Conservation (phyloP, 1,140 invertebrate species). For the Cotesia glomerata region DNA sequence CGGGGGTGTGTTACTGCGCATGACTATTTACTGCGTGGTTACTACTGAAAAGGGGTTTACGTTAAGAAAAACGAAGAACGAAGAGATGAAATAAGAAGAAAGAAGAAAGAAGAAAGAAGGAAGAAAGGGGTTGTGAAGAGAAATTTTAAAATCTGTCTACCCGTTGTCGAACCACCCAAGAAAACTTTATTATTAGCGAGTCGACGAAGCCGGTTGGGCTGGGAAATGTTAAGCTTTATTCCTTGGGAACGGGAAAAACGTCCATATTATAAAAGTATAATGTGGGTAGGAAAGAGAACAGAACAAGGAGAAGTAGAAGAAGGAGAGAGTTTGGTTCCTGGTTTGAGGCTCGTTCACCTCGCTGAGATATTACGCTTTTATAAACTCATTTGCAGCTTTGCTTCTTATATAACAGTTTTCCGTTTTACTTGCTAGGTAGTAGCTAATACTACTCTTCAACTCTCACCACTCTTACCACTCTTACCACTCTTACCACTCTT, state of each 20-base stretch:
- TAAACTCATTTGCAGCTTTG: conserved; percentile 62
- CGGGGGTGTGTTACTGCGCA: conserved; percentile 19
- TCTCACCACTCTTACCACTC: background rate
- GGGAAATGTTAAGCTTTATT: background rate
- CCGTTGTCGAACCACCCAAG: conserved; percentile 61
- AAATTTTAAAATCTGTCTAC: conserved; percentile 65
- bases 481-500: background rate
- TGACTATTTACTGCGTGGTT: conserved; percentile 26
- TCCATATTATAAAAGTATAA: conserved; percentile 11
- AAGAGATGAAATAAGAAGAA: conserved; percentile 9
- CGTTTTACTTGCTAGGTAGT: too few species aligned
- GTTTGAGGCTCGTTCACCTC: conserved; percentile 38
- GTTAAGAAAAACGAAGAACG: conserved; percentile 1
- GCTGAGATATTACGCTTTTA: conserved; percentile 58
- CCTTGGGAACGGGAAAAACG: conserved; percentile 43
- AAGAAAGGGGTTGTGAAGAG: conserved; percentile 50
- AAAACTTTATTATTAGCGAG: conserved; percentile 63
- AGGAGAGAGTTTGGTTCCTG: background rate
- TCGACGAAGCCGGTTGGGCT: conserved; percentile 22
- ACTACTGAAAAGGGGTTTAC: background rate
- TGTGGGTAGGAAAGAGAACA: conserved; percentile 16
- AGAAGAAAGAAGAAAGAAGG: conserved; percentile 24
- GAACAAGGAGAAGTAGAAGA: too few species aligned
- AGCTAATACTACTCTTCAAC: background rate
- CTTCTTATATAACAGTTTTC: too few species aligned